Evolutionary conservation across 2,888 invertebrate genomes (phyloP).

Genomic region (Phaedon cochleariae): DNA sequence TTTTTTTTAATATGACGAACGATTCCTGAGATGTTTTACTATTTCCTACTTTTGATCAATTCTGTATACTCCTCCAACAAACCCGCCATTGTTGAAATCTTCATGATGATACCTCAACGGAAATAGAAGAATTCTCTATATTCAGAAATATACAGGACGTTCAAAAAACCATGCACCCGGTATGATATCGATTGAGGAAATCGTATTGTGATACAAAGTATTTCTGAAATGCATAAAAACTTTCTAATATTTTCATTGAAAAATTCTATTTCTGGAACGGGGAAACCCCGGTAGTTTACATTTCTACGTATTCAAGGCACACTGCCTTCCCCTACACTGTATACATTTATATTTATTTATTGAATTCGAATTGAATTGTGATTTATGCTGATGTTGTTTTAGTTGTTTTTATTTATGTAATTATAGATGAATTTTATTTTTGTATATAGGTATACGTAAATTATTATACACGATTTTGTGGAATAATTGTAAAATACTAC

Average conservation of each 20-base stretch:
- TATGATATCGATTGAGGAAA: not conserved
- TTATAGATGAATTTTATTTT: constrained; percentile 37
- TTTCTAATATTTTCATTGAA: no score
- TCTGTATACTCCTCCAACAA: no score
- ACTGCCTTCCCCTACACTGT: not conserved
- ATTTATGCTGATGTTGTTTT: constrained; percentile 28
- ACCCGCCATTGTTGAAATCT: no score
- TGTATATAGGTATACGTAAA: constrained; percentile 35
- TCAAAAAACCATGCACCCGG: no score
- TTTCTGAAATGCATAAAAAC: constrained; percentile 2
- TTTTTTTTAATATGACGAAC: no score
- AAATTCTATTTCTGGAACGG: no score
- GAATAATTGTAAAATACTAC: constrained; percentile 7
- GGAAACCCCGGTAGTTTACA: not conserved
- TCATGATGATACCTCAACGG: no score
- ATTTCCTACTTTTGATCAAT: no score
- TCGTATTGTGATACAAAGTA: constrained; percentile 16
- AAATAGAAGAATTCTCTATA: no score
- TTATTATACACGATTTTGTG: constrained; percentile 6
- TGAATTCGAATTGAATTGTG: constrained; percentile 30
- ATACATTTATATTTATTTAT: constrained; percentile 29
- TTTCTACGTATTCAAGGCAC: not conserved
- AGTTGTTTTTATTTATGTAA: constrained; percentile 33
- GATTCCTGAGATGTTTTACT: no score
- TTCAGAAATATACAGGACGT: no score